Percentiles rank a stretch among this genome's conserved stretches.
Evolutionary conservation across 2,797 vertebrate species (phyloP).

Genomic region (Argyrosomus regius): DNA sequence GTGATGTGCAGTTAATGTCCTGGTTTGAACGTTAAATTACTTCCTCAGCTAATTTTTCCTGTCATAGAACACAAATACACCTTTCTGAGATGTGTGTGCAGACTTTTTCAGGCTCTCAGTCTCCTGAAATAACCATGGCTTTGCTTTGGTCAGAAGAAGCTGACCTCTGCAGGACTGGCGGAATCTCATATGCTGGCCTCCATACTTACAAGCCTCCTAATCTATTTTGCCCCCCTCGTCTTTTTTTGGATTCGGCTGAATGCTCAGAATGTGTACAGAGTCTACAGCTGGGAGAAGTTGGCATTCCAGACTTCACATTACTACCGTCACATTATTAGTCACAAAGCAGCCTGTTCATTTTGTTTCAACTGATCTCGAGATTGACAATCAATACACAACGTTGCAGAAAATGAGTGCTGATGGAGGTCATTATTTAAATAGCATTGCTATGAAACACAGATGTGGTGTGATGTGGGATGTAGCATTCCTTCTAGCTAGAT

Average conservation of each 20-base stretch:
- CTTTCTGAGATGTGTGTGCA: neutral
- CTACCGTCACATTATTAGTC: constrained; percentile 4
- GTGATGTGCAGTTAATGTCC: neutral
- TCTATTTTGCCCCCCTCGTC: constrained; percentile 3
- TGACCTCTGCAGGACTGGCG: constrained; percentile 30
- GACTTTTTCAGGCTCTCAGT: neutral
- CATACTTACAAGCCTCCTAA: constrained; percentile 2
- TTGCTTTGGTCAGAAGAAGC: constrained; percentile 23
- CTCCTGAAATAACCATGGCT: constrained; percentile 25
- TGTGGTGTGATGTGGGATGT: neutral
- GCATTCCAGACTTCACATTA: neutral
- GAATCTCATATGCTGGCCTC: constrained; percentile 14
- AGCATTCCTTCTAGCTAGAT: neutral
- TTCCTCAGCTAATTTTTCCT: neutral
- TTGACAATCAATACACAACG: constrained; percentile 4
- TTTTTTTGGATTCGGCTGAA: constrained; percentile 28
- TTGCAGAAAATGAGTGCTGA: constrained; percentile 14
- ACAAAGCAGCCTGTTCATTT: constrained; percentile 13
- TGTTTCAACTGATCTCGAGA: constrained; percentile 5
- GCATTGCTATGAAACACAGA: neutral
- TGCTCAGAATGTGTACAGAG: neutral
- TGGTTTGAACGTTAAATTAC: neutral
- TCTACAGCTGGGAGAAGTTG: neutral
- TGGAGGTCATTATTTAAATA: neutral
- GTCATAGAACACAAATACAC: neutral